Percentiles rank a stretch among this genome's conserved stretches.
These are phyloP conservation scores for Adelognathus sp. DNA, from an alignment of 2,888 invertebrate species.

Conservation along the genomic window DNA sequence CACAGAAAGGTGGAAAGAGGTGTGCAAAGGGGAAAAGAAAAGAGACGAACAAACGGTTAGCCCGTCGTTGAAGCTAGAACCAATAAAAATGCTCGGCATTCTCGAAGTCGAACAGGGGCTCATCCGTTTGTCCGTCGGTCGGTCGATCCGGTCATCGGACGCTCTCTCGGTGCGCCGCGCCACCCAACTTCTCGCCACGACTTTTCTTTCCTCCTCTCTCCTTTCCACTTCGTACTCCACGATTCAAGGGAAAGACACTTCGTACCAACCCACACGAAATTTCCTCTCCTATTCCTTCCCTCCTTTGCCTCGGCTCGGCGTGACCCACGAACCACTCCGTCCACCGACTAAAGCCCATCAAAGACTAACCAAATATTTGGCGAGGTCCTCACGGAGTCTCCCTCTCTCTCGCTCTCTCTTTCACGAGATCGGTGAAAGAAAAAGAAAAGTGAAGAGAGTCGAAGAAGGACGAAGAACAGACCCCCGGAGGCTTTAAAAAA, in stretches of 20 bases:
- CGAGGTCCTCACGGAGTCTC: slow-evolving; percentile 66
- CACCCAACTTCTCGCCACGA: slow-evolving; percentile 48
- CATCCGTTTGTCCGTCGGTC: slow-evolving; percentile 72
- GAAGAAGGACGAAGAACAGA: background rate
- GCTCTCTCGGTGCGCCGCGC: slow-evolving; percentile 18
- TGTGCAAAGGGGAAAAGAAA: slow-evolving; percentile 14
- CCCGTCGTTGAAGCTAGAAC: slow-evolving; percentile 64
- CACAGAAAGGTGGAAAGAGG: slow-evolving; percentile 29
- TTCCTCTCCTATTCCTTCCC: slow-evolving; percentile 8
- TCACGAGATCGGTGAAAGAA: background rate
- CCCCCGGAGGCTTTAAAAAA: slow-evolving; percentile 8
- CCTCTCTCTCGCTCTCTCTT: background rate
- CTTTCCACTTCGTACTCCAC: slow-evolving; percentile 38
- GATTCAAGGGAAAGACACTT: slow-evolving; percentile 31
- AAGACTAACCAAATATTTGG: slow-evolving; percentile 80
- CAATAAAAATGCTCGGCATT: slow-evolving; percentile 80
- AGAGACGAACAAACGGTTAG: slow-evolving; percentile 45
- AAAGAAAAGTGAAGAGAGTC: background rate
- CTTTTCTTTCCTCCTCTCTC: slow-evolving; percentile 37
- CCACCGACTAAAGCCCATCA: slow-evolving; percentile 70
- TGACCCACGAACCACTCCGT: slow-evolving; percentile 22
- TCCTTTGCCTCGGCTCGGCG: slow-evolving; percentile 15
- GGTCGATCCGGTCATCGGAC: slow-evolving; percentile 56
- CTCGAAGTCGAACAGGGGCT: slow-evolving; percentile 78
- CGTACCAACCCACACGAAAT: background rate